Percentiles rank a stretch among this genome's conserved stretches.
phyloP scores from a whole-genome alignment of 37 sponge, comb jelly and placozoan species.

The Geodia barretti region DNA sequence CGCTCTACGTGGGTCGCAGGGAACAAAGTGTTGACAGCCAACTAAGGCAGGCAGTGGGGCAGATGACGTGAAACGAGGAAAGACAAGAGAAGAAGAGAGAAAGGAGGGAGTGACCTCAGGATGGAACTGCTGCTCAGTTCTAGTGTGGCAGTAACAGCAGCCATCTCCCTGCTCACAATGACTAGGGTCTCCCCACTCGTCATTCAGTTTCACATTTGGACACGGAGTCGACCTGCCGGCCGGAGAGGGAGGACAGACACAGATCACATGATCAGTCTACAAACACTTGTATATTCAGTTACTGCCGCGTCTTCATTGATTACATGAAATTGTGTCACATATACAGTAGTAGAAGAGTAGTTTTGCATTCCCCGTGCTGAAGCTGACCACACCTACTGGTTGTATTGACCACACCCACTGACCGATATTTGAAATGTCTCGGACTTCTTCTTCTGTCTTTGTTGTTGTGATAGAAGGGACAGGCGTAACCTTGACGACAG shows the following conservation, averaged over 20 bases:
- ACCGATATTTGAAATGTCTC: constrained; percentile 86
- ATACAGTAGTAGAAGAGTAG: no score
- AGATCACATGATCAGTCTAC: no score
- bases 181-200: constrained; percentile 97
- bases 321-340: no score
- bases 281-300: constrained; percentile 83
- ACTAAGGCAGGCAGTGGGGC: no score
- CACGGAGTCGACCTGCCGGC: constrained; percentile 92
- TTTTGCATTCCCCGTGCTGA: no score
- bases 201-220: constrained; percentile 93
- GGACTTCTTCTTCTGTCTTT: constrained; percentile 94
- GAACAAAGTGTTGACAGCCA: no score
- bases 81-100: not conserved
- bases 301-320: no score
- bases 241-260: constrained; percentile 7
- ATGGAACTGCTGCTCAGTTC: constrained; percentile 99
- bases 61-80: not conserved
- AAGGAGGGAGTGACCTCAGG: constrained; percentile 75
- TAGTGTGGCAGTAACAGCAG: constrained; percentile 95
- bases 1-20: no score
- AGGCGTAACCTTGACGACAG: constrained; percentile 98
- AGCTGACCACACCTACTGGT: no score
- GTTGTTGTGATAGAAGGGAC: constrained; percentile 97
- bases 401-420: no score
- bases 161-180: constrained; percentile 87